These are phyloP conservation scores for Malthinus flaveolus DNA, from an alignment of 2,888 invertebrate genomes.

Conservation along the genomic window DNA sequence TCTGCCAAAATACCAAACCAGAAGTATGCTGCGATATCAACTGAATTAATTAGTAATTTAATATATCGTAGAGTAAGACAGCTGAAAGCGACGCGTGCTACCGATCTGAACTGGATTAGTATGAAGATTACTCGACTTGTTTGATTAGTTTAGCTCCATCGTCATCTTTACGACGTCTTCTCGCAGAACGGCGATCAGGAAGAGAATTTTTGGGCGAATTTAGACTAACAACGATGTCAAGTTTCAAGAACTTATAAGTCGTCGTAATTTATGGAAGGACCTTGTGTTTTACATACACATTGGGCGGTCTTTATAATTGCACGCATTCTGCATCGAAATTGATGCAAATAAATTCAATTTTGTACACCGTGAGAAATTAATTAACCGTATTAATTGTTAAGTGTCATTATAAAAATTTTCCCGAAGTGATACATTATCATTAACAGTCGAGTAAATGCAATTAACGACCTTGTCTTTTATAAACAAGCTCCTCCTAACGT, in stretches of 20 bases:
- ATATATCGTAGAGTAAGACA: constrained; percentile 26
- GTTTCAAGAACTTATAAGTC: background rate
- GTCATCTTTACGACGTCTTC: background rate
- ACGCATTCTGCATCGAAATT: background rate
- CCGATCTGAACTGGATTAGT: constrained; percentile 25
- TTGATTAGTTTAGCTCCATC: background rate
- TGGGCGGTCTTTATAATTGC: constrained; percentile 6
- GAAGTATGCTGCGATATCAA: constrained; percentile 29
- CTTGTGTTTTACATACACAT: background rate
- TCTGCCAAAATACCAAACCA: constrained; percentile 38
- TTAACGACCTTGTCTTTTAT: no score
- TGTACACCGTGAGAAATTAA: no score
- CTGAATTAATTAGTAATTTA: constrained; percentile 32
- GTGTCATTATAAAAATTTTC: no score
- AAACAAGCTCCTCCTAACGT: no score
- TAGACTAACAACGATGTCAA: background rate
- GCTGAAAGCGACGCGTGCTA: constrained; percentile 27
- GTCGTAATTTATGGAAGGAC: background rate
- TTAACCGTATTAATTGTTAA: no score
- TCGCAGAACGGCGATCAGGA: background rate
- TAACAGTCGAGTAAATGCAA: no score
- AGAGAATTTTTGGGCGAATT: background rate
- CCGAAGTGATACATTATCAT: no score
- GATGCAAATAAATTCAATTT: constrained; percentile 2
- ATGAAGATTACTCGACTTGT: constrained; percentile 4